phyloP scores from a whole-genome alignment of 2,797 vertebrate genomes.

The Prunella strophiata region DNA sequence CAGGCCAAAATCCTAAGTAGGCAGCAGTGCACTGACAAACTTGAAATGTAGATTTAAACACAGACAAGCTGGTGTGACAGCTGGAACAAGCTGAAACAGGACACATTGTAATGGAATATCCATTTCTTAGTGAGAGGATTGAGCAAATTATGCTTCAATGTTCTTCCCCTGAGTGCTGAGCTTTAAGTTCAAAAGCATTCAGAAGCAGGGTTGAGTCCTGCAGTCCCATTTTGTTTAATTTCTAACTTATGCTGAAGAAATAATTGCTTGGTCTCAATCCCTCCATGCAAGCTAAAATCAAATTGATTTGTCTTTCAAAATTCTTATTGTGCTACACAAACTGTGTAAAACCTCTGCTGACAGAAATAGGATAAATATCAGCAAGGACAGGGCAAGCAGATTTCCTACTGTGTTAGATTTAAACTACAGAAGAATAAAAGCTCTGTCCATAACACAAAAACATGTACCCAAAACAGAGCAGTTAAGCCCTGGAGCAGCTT shows the following conservation, averaged over 20 bases:
- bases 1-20: background rate
- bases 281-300: background rate
- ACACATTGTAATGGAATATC: background rate
- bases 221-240: background rate
- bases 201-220: background rate
- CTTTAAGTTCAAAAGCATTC: background rate
- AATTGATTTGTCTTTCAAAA: background rate
- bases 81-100: background rate
- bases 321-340: background rate
- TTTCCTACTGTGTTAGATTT: background rate
- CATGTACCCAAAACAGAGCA: background rate
- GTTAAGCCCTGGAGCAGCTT: background rate
- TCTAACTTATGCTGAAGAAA: background rate
- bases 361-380: background rate
- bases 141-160: background rate
- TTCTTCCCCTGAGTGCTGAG: background rate
- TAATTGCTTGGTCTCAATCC: background rate
- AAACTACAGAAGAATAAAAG: background rate
- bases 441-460: background rate
- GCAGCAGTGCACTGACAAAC: background rate
- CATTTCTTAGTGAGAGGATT: background rate
- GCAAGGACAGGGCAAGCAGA: background rate
- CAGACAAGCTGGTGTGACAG: background rate
- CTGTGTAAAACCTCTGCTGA: background rate
- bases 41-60: background rate